Base-by-base conservation (phyloP, 1,140 invertebrate genomes). In the Ptiloglossa arizonensis region DNA sequence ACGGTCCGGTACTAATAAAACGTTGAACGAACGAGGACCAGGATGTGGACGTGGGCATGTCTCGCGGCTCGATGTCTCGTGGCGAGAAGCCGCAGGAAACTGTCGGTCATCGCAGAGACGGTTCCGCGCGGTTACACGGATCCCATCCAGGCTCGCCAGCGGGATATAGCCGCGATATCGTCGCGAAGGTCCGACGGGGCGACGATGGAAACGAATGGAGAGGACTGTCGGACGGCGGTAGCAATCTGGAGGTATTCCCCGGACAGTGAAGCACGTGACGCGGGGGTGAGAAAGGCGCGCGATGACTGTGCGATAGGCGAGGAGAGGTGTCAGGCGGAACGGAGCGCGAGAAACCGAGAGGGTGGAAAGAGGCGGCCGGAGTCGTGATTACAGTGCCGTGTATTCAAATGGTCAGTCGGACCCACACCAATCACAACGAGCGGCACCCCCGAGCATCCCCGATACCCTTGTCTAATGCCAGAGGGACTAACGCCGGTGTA, bases 381-480 rank as follows among this genome's bases (percentile, higher is more conserved):
- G 89, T 89, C 89, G 90, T 93, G 92, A 92, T 93, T 93, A 93
- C 90, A 90, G 90, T 88, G 68, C 82, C 89, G 90, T 89, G 89
- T 92, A 93, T 92, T 92, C 91, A 92, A 93, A 92, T 92, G 91
- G 91, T 91, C 91, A 91, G 86, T 87, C 86, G 72, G 85, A 91
- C 87, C 90, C 88, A 90, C 90, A 91, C 91, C 91, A 93, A 93
- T 93, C 91, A 92, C 91, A 89, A 87, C 80, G 81, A 82, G 77
- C 73, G 69, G 73, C 80, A 83, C 83, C 83, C 85, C 86, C 88
- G 89, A 90, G 87, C 85, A 83, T 88, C 85, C 81, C 86, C 87
- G 83, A 89, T 90, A 91, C 90, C 91, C 91, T 93, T 90, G 90
- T 92, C 92, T 90, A 91, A 91, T 89, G 90, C 90, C 89, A 86